Evolutionary conservation across 1,140 invertebrate genomes (phyloP), one percentile per base, ranked within the genome.

Genomic region (Lordiphosa clarofinis): DNA sequence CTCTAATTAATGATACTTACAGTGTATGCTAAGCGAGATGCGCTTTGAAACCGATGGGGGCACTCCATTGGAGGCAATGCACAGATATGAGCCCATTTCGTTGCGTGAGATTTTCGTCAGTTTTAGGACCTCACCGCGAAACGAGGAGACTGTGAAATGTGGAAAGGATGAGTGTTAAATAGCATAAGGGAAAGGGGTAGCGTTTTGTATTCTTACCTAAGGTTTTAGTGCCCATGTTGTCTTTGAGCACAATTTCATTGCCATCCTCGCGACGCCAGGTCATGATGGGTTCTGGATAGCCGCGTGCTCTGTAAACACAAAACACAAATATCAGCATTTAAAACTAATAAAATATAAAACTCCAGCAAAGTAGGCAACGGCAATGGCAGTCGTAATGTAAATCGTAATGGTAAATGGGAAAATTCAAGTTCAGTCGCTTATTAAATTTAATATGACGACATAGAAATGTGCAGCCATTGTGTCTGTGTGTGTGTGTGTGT

Each of bases 1-100:
- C 76, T 82, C 72, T 81, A 81, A 81, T 81, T 81, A 81, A 81
- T 81, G 75, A 36, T 91, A 95, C 95, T 95, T 91, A 96, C 95
- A 96, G 88, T 95, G 93, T 65, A 96, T 95, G 89, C 92, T 94
- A 69, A 96, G 92, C 71, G 92, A 92, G 73, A 96, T 94, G 68
- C 95, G 91, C 89, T 96, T 96, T 89, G 94, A 95, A 73, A 96
- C 93, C 40, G 94, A 92, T 15, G 95, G 95, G 24, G 94, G 94
- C 10, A 95, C 92, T 33, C 93, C 93, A 66, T 95, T 96, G 68
- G 92, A 94, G n/a, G 95, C 95, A 40, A 96, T 95, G 89, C 95
- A 96, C 43, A 95, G 90, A 89, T 96, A 96, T 52, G 94, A 94
- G n/a, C 94, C 94, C 95, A 97, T 97, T 88, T 97, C 95, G 49